A percentile compares a stretch with the other conserved stretches of the same genome.
These are phyloP conservation scores for Horisme vitalbata DNA, from an alignment of 2,888 invertebrate genomes.

Conservation along the genomic window DNA sequence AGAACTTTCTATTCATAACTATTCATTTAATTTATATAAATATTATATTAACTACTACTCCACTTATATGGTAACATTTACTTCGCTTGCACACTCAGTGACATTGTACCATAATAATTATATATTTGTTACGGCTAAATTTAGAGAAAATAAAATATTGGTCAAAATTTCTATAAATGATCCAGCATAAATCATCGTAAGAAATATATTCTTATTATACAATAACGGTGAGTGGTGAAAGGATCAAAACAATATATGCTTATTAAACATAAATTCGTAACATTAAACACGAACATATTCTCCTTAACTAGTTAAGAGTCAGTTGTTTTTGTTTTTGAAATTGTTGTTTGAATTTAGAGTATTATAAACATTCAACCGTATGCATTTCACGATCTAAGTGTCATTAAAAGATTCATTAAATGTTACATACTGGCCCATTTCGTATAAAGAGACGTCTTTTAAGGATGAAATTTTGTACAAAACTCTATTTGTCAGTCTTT, in stretches of 20 bases:
- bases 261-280: conserved; percentile 12
- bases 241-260: conserved; percentile 12
- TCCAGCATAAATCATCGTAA: neutral
- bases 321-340: no score
- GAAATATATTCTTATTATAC: no score
- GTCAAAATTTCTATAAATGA: conserved; percentile 2
- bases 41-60: conserved; percentile 31
- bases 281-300: neutral
- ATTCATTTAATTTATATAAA: conserved; percentile 36
- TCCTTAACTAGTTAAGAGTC: neutral
- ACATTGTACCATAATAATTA: conserved; percentile 27
- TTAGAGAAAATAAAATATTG: conserved; percentile 14
- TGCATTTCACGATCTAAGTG: no score
- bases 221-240: no score
- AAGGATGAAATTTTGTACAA: no score
- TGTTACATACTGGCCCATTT: no score
- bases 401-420: no score
- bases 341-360: no score
- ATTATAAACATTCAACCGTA: no score
- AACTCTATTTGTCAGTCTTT: no score
- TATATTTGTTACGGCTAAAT: conserved; percentile 5
- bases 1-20: conserved; percentile 36
- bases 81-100: conserved; percentile 31
- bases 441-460: no score
- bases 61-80: conserved; percentile 47